A percentile compares a stretch with the other conserved stretches of the same genome.
Evolutionary conservation across 1,140 invertebrate species (phyloP).

Genomic region (Gonioctena quinquepunctata): DNA sequence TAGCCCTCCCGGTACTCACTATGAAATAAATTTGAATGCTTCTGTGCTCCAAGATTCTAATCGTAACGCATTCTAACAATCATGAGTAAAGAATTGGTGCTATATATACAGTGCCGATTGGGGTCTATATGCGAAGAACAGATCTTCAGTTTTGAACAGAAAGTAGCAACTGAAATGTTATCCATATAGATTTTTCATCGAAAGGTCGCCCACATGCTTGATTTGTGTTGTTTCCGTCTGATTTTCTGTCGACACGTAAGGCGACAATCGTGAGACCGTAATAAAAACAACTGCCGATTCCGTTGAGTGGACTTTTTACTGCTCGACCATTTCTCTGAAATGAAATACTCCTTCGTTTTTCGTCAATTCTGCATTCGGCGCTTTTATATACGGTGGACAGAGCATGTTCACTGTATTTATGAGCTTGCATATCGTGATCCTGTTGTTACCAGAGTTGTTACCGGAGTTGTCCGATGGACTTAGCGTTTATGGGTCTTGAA

Average conservation of each 20-base stretch:
- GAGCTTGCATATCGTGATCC: background rate
- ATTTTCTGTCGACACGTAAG: constrained; percentile 9
- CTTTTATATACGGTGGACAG: background rate
- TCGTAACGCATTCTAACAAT: too few relatives aligned
- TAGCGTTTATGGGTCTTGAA: too few relatives aligned
- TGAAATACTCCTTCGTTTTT: constrained; percentile 3
- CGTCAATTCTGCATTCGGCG: background rate
- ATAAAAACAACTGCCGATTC: constrained; percentile 16
- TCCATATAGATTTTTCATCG: background rate
- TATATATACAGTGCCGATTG: too few relatives aligned
- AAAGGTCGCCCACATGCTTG: background rate
- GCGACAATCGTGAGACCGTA: constrained; percentile 8
- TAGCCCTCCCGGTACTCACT: too few relatives aligned
- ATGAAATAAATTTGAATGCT: too few relatives aligned
- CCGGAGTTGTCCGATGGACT: too few relatives aligned
- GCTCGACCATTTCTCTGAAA: background rate
- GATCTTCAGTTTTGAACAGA: background rate
- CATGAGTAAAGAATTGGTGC: too few relatives aligned
- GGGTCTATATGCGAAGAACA: too few relatives aligned
- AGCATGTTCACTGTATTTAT: background rate
- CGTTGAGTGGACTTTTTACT: constrained; percentile 14
- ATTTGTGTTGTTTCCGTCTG: constrained; percentile 9
- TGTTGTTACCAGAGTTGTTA: too few relatives aligned
- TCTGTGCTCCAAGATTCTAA: too few relatives aligned
- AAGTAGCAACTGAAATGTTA: background rate